A percentile compares a stretch with the other conserved stretches of the same genome.
These are phyloP conservation scores for Edolisoma coerulescens DNA, from an alignment of 2,113 vertebrate genomes.

Conservation along the genomic window DNA sequence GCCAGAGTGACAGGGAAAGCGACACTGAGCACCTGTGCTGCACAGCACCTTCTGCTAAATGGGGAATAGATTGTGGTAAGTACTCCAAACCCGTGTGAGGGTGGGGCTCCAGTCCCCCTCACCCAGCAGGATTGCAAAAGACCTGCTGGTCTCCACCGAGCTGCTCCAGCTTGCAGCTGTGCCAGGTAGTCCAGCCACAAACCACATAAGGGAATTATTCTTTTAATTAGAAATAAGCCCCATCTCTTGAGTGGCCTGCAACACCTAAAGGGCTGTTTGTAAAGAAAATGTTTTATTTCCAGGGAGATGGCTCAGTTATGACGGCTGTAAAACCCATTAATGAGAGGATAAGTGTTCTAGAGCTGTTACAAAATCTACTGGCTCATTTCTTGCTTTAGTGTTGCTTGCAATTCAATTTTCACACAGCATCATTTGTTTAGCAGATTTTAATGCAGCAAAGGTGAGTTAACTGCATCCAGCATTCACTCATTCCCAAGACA, in stretches of 20 bases:
- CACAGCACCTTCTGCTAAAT: background rate
- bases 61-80: background rate
- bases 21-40: rapidly evolving
- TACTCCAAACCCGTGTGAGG: background rate
- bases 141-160: background rate
- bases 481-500: background rate
- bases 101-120: background rate
- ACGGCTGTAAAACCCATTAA: slow-evolving; percentile 5
- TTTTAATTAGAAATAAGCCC: slow-evolving; percentile 10
- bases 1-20: background rate
- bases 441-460: background rate
- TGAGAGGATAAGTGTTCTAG: background rate
- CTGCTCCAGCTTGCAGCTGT: background rate
- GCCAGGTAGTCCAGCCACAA: background rate
- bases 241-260: background rate
- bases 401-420: background rate
- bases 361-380: background rate
- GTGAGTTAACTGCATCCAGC: background rate
- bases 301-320: background rate
- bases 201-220: background rate
- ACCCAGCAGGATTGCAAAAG: background rate
- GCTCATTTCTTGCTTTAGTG: background rate
- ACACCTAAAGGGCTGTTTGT: background rate
- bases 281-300: slow-evolving; percentile 1
- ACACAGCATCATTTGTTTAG: background rate